phyloP scores from a whole-genome alignment of 2,113 vertebrate genomes.

The Eclectus roratus region DNA sequence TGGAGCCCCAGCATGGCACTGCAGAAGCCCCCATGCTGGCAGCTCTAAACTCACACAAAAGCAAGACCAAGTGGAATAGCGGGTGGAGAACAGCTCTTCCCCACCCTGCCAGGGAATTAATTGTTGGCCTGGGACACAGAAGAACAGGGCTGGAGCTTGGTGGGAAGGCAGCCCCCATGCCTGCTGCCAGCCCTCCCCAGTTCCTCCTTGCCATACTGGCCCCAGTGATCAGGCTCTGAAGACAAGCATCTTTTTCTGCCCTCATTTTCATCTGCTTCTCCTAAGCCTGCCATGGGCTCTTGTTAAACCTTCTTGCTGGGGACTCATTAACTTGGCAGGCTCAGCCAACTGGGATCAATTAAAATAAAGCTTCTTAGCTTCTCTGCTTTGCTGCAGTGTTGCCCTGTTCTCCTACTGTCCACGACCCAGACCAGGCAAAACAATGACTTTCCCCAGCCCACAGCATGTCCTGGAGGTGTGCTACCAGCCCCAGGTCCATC shows the following conservation, averaged over 20 bases:
- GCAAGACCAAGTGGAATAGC: not conserved
- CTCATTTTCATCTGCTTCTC: conserved; percentile 33
- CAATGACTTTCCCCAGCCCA: accelerated
- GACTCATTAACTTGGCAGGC: conserved; percentile 59
- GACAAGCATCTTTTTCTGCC: conserved; percentile 28
- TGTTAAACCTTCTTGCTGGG: conserved; percentile 40
- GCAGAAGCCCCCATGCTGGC: accelerated
- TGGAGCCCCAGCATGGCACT: not conserved
- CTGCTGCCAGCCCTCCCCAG: not conserved
- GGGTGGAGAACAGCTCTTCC: not conserved
- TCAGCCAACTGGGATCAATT: conserved; percentile 40
- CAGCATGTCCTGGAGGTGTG: not conserved
- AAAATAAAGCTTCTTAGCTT: conserved; percentile 47
- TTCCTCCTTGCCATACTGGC: not conserved
- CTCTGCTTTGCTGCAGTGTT: not conserved
- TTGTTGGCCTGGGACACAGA: not conserved
- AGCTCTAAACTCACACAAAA: not conserved
- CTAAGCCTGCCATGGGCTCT: not conserved
- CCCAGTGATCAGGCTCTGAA: not conserved
- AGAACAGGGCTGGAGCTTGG: not conserved
- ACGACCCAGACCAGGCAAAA: not conserved
- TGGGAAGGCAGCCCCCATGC: not conserved
- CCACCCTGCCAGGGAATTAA: not conserved
- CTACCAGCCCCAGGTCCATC: not conserved
- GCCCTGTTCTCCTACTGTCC: not conserved